A percentile compares a stretch with the other conserved stretches of the same genome.
Evolutionary conservation across 2,888 invertebrate species (phyloP).

Genomic region (Nyleta sp.): DNA sequence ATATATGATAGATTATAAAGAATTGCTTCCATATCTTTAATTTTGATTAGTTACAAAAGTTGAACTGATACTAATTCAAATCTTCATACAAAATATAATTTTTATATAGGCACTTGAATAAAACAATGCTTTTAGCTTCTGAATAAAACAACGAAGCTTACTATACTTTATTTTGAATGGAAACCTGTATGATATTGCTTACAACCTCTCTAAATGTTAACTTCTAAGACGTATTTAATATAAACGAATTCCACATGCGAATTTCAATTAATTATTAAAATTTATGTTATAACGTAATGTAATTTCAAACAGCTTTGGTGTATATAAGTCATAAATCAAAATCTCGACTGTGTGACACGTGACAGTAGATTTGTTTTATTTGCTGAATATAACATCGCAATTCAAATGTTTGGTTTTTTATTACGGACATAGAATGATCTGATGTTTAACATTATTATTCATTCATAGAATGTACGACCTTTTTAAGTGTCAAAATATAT

Average conservation of each 20-base stretch:
- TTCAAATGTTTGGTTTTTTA: too few species aligned
- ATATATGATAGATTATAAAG: too few species aligned
- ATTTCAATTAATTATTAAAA: conserved; percentile 36
- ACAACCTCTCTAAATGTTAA: conserved; percentile 27
- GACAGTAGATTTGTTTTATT: too few species aligned
- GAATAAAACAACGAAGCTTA: conserved; percentile 37
- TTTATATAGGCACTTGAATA: conserved; percentile 25
- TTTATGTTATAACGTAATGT: conserved; percentile 28
- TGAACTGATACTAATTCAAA: conserved; percentile 13
- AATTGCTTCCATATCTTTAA: too few species aligned
- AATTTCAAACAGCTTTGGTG: conserved; percentile 5
- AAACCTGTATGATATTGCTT: conserved; percentile 20
- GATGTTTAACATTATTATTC: too few species aligned
- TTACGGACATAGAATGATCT: too few species aligned
- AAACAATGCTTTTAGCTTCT: conserved; percentile 40
- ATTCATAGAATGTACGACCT: too few species aligned
- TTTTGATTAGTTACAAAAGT: too few species aligned
- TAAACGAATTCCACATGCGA: conserved; percentile 34
- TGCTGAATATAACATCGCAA: too few species aligned
- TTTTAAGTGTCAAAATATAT: too few species aligned
- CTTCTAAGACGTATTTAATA: conserved; percentile 33
- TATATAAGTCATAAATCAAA: conserved; percentile 11
- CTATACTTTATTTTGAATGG: conserved; percentile 14
- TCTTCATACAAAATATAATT: conserved; percentile 15
- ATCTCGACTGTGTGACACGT: conserved; percentile 5